phyloP scores from a whole-genome alignment of 2,797 vertebrate species.

The Babyrousa celebensis region DNA sequence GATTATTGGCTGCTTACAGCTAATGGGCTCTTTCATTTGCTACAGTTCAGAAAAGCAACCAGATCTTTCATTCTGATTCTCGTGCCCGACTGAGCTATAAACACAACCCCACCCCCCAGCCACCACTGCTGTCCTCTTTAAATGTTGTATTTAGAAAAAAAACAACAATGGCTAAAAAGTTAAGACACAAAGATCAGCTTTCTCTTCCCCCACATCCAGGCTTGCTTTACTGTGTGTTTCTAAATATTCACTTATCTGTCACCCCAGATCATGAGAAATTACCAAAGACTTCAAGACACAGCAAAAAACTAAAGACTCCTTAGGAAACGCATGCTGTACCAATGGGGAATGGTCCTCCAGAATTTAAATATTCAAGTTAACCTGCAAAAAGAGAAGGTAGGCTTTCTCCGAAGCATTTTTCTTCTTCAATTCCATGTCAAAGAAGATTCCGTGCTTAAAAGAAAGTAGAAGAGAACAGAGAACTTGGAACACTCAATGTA shows the following conservation, averaged over 20 bases:
- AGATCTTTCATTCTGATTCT: conserved; percentile 44
- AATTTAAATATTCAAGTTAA: conserved; percentile 61
- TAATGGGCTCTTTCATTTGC: conserved; percentile 81
- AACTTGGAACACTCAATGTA: not conserved
- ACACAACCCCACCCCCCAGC: not conserved
- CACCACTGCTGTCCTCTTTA: not conserved
- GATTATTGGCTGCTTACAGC: conserved; percentile 77
- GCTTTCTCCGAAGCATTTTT: conserved; percentile 42
- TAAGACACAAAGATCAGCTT: not conserved
- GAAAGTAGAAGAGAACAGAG: not conserved
- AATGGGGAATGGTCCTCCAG: not conserved
- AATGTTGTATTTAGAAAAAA: not conserved
- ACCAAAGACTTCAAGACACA: not conserved
- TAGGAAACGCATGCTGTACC: not conserved
- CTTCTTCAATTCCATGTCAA: not conserved
- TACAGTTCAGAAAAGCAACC: conserved; percentile 63
- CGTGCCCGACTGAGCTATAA: not conserved
- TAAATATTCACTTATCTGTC: not conserved
- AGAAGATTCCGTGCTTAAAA: not conserved
- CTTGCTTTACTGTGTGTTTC: not conserved
- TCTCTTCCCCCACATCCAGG: not conserved
- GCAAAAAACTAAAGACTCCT: not conserved
- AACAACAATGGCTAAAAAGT: not conserved
- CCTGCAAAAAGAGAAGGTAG: not conserved
- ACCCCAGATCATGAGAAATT: not conserved